These are phyloP conservation scores for Aricia agestis DNA, from an alignment of 1,140 invertebrate genomes.

Conservation along the genomic window DNA sequence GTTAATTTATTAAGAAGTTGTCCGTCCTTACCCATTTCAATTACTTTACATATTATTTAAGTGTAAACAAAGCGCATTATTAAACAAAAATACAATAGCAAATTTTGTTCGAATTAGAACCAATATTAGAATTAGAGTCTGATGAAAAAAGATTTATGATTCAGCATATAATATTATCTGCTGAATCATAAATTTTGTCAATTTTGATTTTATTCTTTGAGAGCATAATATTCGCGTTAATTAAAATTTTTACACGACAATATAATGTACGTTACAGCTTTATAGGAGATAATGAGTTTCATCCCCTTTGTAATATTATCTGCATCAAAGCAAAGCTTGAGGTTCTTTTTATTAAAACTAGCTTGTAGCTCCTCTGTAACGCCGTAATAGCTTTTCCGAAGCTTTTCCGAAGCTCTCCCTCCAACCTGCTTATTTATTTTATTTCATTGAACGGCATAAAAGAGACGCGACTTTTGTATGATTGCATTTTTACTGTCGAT, in stretches of 20 bases:
- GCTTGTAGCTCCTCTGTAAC: not conserved
- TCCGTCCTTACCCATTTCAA: no score
- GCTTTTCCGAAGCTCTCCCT: not conserved
- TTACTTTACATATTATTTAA: no score
- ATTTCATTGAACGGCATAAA: not conserved
- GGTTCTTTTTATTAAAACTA: constrained; percentile 8
- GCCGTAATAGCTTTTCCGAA: not conserved
- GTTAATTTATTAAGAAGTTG: no score
- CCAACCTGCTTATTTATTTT: not conserved
- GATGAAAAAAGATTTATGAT: no score
- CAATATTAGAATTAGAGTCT: no score
- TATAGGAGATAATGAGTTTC: constrained; percentile 3
- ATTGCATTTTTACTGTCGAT: no score
- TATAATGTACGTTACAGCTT: not conserved
- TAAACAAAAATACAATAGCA: no score
- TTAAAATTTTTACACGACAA: constrained; percentile 1
- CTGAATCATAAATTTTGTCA: not conserved
- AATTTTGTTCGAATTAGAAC: no score
- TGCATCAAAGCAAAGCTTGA: constrained; percentile 1
- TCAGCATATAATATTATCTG: no score
- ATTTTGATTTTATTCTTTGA: not conserved
- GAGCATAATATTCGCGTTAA: not conserved
- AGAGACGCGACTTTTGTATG: not conserved
- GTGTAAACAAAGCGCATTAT: no score
- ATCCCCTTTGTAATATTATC: constrained; percentile 3